These are phyloP conservation scores for Cyanoramphus novaezelandiae DNA, from an alignment of 2,113 vertebrate species.

Conservation along the genomic window DNA sequence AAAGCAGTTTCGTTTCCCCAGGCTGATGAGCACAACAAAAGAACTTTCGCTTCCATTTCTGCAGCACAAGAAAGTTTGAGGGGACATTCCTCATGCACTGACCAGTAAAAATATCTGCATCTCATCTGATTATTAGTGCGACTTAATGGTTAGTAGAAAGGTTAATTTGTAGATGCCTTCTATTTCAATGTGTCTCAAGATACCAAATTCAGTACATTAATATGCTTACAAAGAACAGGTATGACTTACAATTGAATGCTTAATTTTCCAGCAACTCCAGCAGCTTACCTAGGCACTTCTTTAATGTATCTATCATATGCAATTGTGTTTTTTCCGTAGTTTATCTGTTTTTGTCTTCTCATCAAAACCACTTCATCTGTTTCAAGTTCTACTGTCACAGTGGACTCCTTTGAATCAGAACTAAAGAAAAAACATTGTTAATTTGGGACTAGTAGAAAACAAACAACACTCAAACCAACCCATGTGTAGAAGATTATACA, in stretches of 20 bases:
- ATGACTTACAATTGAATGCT: background rate
- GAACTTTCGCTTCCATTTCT: slow-evolving; percentile 9
- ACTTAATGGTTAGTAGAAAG: background rate
- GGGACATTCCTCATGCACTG: background rate
- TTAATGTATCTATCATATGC: slow-evolving; percentile 92
- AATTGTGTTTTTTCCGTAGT: slow-evolving; percentile 95
- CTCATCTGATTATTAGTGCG: background rate
- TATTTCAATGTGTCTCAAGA: background rate
- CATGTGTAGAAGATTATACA: background rate
- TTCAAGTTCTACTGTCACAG: slow-evolving; percentile 80
- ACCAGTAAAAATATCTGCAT: background rate
- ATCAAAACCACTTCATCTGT: slow-evolving; percentile 88
- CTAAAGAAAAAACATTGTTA: slow-evolving; percentile 55
- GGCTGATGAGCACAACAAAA: background rate
- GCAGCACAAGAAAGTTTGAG: background rate
- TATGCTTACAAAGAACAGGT: background rate
- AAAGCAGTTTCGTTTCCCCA: background rate
- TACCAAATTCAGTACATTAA: background rate
- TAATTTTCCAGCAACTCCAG: background rate
- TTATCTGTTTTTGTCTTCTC: slow-evolving; percentile 96
- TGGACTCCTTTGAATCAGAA: slow-evolving; percentile 89
- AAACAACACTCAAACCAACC: background rate
- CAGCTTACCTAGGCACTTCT: slow-evolving; percentile 89
- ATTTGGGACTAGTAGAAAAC: background rate
- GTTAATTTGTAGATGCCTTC: background rate